A percentile compares a stretch with the other conserved stretches of the same genome.
Conservation (phyloP, 2,888 invertebrate genomes). For the Sycophila texana region DNA sequence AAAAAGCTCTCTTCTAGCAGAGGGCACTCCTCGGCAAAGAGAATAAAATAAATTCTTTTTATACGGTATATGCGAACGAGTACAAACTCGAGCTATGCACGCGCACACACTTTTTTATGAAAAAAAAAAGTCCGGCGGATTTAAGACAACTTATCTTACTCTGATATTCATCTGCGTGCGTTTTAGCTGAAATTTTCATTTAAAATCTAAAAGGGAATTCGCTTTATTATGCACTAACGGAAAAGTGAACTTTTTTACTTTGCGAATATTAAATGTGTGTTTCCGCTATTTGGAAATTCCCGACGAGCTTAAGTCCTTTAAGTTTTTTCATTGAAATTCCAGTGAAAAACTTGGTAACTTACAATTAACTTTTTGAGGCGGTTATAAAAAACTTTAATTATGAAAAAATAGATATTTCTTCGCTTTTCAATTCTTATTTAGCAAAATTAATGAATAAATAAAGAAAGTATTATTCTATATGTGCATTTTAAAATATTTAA, state of each 20-base stretch:
- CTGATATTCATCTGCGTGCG: slow-evolving; percentile 35
- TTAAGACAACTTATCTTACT: slow-evolving; percentile 36
- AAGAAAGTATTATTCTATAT: too few relatives aligned
- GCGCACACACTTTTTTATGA: background rate
- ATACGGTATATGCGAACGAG: slow-evolving; percentile 21
- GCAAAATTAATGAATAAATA: too few relatives aligned
- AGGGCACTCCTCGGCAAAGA: slow-evolving; percentile 20
- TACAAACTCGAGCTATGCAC: slow-evolving; percentile 34
- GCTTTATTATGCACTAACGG: slow-evolving; percentile 16
- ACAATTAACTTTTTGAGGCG: too few relatives aligned
- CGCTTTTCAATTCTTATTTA: too few relatives aligned
- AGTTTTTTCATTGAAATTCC: too few relatives aligned
- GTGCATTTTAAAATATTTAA: too few relatives aligned
- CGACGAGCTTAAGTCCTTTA: background rate
- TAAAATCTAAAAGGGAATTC: slow-evolving; percentile 19
- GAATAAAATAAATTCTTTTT: slow-evolving; percentile 51
- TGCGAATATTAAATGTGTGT: slow-evolving; percentile 18
- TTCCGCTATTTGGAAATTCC: slow-evolving; percentile 1
- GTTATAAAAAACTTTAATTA: too few relatives aligned
- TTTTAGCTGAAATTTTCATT: slow-evolving; percentile 34
- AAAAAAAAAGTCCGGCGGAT: slow-evolving; percentile 30
- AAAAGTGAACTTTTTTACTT: slow-evolving; percentile 22
- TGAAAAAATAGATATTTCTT: too few relatives aligned
- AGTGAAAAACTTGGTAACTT: too few relatives aligned
- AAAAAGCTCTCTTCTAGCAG: slow-evolving; percentile 26